Evolutionary conservation across 2,888 invertebrate species (phyloP).

Genomic region (Mystacides longicornis): DNA sequence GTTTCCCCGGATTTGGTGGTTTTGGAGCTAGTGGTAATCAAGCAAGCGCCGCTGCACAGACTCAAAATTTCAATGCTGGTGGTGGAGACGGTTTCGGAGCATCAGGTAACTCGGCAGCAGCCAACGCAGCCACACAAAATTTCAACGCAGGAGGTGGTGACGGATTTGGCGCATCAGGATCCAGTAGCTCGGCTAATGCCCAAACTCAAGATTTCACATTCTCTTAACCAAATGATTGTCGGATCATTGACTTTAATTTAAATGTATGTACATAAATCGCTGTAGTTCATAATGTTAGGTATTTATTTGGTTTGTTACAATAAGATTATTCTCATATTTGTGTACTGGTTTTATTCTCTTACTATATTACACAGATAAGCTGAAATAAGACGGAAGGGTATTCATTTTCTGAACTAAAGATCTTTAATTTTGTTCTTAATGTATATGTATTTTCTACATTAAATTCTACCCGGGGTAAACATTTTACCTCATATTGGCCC

Average conservation of each 20-base stretch:
- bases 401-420: too few relatives aligned
- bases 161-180: conserved; percentile 15
- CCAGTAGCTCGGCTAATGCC: conserved; percentile 17
- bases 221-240: conserved; percentile 8
- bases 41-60: conserved; percentile 17
- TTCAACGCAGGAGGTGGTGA: conserved; percentile 13
- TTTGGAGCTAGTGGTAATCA: conserved; percentile 5
- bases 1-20: conserved; percentile 1
- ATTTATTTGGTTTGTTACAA: conserved; percentile 27
- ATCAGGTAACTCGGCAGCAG: conserved; percentile 15
- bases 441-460: too few relatives aligned
- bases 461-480: too few relatives aligned
- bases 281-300: conserved; percentile 25
- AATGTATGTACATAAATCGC: conserved; percentile 16
- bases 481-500: too few relatives aligned
- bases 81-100: conserved; percentile 12
- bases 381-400: too few relatives aligned
- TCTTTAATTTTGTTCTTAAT: too few relatives aligned
- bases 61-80: conserved; percentile 21
- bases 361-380: too few relatives aligned
- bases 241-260: not conserved
- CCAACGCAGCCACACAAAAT: conserved; percentile 18
- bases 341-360: too few relatives aligned
- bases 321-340: conserved; percentile 21
- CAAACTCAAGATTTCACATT: conserved; percentile 22